Evolutionary conservation across 2,113 vertebrate genomes (phyloP), one percentile per base, ranked within the genome.

Genomic region (Otocyon megalotis): DNA sequence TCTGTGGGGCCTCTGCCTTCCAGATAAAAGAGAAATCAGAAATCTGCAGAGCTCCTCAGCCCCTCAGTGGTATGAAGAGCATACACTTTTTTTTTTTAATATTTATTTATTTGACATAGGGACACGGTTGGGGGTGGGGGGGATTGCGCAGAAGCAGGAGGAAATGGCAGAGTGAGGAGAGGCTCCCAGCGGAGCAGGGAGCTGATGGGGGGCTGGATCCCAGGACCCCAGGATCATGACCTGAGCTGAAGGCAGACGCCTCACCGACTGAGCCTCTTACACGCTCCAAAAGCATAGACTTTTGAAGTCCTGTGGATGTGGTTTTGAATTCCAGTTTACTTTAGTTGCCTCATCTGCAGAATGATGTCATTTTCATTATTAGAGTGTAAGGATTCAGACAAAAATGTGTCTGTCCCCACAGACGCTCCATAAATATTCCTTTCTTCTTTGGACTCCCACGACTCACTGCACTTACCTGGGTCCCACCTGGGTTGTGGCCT

Each of bases 241-340:
- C 43, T 43, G 6, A 43, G 43, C 43, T 43, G 43, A 43, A 43
- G 43, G 43, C 43, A 43, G 6, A 43, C 43, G 43, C 43, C 43
- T 7, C 43, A 43, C 43, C 7, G 43, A 43, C 43, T 43, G 43
- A 6, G 43, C 43, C 43, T 43, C 7, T 7, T 43, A 43, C 43
- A 43, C 43, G 43, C 6, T 43, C 43, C 43, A 69, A 87, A 12
- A 84, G 8, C 48, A 20, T 35, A 50, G 50, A 13, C 19, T 74
- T 88, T 48, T 53, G 32, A 92, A 62, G 19, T 94, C 13, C 30
- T 35, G 24, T 5, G 1, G 16, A 50, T 88, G 81, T 53, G 79
- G 65, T 89, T 95, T 96, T 82, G 19, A 85, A 91, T 79, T 90
- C 24, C 50, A 87, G 4, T 22, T 81, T 67, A 81, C 24, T 37